Base-by-base conservation (phyloP, 2,888 invertebrate species). In the Nebria brevicollis region DNA sequence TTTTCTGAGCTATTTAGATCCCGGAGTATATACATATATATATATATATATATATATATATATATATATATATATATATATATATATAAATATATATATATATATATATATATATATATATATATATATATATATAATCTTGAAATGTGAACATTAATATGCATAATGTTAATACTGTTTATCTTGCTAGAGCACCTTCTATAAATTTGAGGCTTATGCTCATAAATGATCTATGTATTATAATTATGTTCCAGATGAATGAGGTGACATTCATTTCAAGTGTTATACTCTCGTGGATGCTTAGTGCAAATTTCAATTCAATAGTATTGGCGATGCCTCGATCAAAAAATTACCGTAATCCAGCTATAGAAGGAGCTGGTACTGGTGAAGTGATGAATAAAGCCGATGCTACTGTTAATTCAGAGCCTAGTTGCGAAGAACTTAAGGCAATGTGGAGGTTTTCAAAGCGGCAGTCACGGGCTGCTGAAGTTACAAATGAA, bases 391-490 rank as follows among this genome's bases (percentile, higher is more conserved):
- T 86, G 65, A 85, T 87, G 11, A 84, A 83, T 77, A 88, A 87
- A 85, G 72, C 74, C 34, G 91, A 91, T 84, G 87, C 89, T 83
- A 87, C 87, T 77, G 90, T 91, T 84, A 87, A 89, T 20, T 91
- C 92, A 64, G 97, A 97, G 86, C 97, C 97, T 0, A 94, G 93
- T 77, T 97, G 97, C 88, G 96, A 96, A 84, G 95, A 97, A 87
- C 91, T 97, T 75, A 93, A 96, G 82, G 95, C 95, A 10, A 97
- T 97, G 96, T 97, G 97, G 97, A 94, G 95, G 88, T 95, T 96
- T 90, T 96, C 96, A 15, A 96, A 96, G 89, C 90, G 97, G 82
- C 96, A 97, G 89, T 95, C 96, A 75, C 92, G 96, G 66, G 95
- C 96, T 15, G 95, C 96, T 6, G 96, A 96, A 89, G 93, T 95